These are phyloP conservation scores for Barnardius zonarius DNA, from an alignment of 2,113 vertebrate species.

Conservation along the genomic window DNA sequence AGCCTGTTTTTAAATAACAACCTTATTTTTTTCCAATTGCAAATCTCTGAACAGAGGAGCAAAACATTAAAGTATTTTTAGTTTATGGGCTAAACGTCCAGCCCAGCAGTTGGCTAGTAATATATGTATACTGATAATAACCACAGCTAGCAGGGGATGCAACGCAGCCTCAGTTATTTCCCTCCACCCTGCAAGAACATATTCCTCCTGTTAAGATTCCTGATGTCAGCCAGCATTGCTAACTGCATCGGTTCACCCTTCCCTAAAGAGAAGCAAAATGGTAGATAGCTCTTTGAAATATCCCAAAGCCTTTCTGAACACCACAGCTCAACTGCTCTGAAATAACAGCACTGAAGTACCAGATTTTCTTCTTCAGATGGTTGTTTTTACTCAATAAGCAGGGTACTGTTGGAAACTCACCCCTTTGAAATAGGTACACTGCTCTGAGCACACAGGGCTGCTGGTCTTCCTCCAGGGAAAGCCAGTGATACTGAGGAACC, in stretches of 20 bases:
- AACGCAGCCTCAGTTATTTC: conserved; percentile 30
- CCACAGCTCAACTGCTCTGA: not conserved
- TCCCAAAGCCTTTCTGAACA: not conserved
- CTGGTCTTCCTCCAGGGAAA: not conserved
- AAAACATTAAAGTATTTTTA: conserved; percentile 62
- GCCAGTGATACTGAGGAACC: not conserved
- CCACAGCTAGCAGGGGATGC: conserved; percentile 56
- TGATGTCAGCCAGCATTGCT: conserved; percentile 32
- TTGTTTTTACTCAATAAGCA: not conserved
- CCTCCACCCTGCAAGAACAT: conserved; percentile 17
- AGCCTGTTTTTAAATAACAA: conserved; percentile 63
- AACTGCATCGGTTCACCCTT: conserved; percentile 16
- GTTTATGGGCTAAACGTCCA: conserved; percentile 53
- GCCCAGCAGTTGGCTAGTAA: conserved; percentile 52
- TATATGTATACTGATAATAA: conserved; percentile 52
- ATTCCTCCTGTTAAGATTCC: conserved; percentile 22
- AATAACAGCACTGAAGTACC: not conserved
- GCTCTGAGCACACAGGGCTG: not conserved
- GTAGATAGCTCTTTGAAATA: conserved; percentile 1
- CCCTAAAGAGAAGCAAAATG: conserved; percentile 8
- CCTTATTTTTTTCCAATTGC: conserved; percentile 44
- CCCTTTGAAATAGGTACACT: not conserved
- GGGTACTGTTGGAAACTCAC: not conserved
- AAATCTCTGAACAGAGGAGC: conserved; percentile 52
- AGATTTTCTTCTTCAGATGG: not conserved